Evolutionary conservation across 2,797 vertebrate genomes (phyloP).

Genomic region (Simalia tracyae): DNA sequence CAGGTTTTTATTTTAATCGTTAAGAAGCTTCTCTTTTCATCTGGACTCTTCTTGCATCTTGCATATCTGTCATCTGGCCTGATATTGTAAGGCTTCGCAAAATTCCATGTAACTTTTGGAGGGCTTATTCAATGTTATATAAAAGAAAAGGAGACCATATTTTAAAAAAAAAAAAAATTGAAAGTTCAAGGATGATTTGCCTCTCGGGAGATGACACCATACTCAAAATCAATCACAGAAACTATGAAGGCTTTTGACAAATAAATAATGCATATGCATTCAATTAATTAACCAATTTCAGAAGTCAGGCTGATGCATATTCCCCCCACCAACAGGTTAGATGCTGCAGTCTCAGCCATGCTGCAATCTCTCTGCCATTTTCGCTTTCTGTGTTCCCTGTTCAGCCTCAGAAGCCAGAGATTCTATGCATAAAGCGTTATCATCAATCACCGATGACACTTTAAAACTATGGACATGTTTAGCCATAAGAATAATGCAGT

Average conservation of each 20-base stretch:
- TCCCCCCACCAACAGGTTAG: conserved; percentile 23
- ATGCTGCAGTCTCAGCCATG: conserved; percentile 21
- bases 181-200: conserved; percentile 51
- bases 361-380: conserved; percentile 26
- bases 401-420: conserved; percentile 49
- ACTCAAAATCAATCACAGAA: conserved; percentile 74
- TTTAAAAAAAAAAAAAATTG: not conserved
- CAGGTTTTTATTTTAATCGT: conserved; percentile 52
- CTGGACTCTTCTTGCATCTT: conserved; percentile 24
- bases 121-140: conserved; percentile 43
- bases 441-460: conserved; percentile 33
- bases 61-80: conserved; percentile 51
- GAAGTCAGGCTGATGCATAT: conserved; percentile 41
- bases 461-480: conserved; percentile 10
- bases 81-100: conserved; percentile 43
- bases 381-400: conserved; percentile 35
- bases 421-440: conserved; percentile 28
- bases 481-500: conserved; percentile 42
- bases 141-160: conserved; percentile 42
- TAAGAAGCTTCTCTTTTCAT: conserved; percentile 51
- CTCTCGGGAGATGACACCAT: conserved; percentile 59
- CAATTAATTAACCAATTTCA: conserved; percentile 75
- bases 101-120: conserved; percentile 47
- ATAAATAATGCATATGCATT: conserved; percentile 80
- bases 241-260: conserved; percentile 79